A percentile compares a stretch with the other conserved stretches of the same genome.
Evolutionary conservation across 2,113 vertebrate species (phyloP).

Genomic region (Corydoras sp.): DNA sequence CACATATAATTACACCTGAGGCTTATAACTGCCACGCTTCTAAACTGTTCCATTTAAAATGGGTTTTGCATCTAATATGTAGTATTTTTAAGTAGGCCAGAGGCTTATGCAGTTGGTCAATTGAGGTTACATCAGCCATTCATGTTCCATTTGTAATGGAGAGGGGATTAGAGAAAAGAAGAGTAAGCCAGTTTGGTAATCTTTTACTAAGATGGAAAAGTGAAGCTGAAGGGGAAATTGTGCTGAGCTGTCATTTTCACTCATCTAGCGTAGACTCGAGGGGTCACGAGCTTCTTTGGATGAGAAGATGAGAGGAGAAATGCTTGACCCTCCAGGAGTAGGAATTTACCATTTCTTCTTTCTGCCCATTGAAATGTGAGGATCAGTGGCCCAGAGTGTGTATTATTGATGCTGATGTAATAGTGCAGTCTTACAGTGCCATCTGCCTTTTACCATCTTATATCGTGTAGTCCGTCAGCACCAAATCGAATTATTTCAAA

Average conservation of each 20-base stretch:
- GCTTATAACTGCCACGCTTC: not conserved
- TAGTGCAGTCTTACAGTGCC: constrained; percentile 1
- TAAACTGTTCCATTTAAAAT: constrained; percentile 14
- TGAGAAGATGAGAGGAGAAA: constrained; percentile 35
- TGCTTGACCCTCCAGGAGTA: constrained; percentile 15
- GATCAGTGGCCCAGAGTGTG: constrained; percentile 13
- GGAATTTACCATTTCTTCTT: constrained; percentile 8
- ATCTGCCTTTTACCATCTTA: constrained; percentile 15
- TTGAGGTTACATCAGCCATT: constrained; percentile 1
- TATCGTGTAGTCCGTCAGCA: constrained; percentile 12
- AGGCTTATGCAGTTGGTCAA: constrained; percentile 13
- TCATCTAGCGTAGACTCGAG: constrained; percentile 2
- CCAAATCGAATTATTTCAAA: constrained; percentile 29
- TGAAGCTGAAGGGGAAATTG: constrained; percentile 10
- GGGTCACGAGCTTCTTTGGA: not conserved
- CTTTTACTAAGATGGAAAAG: constrained; percentile 32
- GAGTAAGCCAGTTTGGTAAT: constrained; percentile 13
- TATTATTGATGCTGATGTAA: constrained; percentile 42
- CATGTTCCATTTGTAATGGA: constrained; percentile 19
- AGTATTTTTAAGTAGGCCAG: constrained; percentile 12
- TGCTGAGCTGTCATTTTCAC: constrained; percentile 26
- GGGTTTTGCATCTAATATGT: constrained; percentile 10
- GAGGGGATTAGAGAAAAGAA: constrained; percentile 13
- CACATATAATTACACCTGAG: constrained; percentile 13
- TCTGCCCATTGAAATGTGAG: constrained; percentile 17